Evolutionary conservation across 2,113 vertebrate species (phyloP).

Genomic region (Corvus cornix): DNA sequence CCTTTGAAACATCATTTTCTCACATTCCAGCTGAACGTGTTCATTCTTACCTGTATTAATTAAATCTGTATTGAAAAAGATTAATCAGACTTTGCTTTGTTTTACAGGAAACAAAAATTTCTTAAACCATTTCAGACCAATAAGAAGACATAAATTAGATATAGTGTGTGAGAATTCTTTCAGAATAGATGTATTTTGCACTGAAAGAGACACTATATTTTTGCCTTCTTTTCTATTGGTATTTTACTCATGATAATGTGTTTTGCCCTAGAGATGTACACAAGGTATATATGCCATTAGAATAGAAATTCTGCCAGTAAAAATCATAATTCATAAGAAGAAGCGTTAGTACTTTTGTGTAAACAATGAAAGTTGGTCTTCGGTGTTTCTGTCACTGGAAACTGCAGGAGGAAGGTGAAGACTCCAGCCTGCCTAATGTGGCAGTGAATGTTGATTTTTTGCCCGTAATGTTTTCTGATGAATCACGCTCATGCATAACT

Average conservation of each 20-base stretch:
- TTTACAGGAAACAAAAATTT: not conserved
- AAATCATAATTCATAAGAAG: conserved; percentile 27
- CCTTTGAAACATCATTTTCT: conserved; percentile 6
- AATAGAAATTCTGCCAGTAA: conserved; percentile 27
- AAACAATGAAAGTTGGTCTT: not conserved
- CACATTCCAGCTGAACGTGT: not conserved
- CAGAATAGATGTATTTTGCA: not conserved
- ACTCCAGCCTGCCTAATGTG: not conserved
- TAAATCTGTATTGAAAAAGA: not conserved
- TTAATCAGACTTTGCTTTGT: conserved; percentile 4
- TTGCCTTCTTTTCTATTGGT: not conserved
- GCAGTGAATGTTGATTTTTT: conserved; percentile 38
- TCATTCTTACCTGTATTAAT: not conserved
- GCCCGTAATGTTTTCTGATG: not conserved
- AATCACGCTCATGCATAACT: not conserved
- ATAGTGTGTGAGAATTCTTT: not conserved
- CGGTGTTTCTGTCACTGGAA: not conserved
- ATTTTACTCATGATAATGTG: not conserved
- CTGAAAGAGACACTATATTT: not conserved
- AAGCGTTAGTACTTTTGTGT: not conserved
- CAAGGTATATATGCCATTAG: not conserved
- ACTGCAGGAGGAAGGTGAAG: not conserved
- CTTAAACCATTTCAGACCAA: not conserved
- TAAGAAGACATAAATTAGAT: not conserved
- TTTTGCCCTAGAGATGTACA: not conserved